Evolutionary conservation across 2,888 invertebrate genomes (phyloP).

Genomic region (Mesopsocus fuscifrons): DNA sequence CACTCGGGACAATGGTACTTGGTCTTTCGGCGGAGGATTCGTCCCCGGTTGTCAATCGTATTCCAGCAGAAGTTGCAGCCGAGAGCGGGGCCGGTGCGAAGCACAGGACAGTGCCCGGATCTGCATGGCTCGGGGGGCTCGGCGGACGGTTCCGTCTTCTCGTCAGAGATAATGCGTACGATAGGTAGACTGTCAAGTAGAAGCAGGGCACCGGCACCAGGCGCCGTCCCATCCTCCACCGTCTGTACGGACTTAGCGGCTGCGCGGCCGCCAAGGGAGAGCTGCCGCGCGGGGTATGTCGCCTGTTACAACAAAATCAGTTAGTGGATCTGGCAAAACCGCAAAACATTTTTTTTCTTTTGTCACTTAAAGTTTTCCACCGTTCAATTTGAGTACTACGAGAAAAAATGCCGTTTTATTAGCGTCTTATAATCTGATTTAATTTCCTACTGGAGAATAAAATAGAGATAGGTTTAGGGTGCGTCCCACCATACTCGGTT

Average conservation of each 20-base stretch:
- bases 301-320: background rate
- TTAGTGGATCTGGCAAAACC: background rate
- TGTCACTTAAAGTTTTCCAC: too few relatives aligned
- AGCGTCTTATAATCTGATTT: too few relatives aligned
- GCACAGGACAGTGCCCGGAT: constrained; percentile 67
- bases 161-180: constrained; percentile 15
- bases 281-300: background rate
- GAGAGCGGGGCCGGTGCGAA: constrained; percentile 63
- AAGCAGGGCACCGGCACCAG: background rate
- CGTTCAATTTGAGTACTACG: too few relatives aligned
- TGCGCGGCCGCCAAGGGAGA: background rate
- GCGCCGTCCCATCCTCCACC: background rate
- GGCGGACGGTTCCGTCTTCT: constrained; percentile 7
- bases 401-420: too few relatives aligned
- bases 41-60: constrained; percentile 62
- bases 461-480: too few relatives aligned
- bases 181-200: background rate
- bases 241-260: constrained; percentile 15
- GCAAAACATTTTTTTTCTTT: background rate
- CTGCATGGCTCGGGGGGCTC: constrained; percentile 25
- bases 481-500: too few relatives aligned
- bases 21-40: constrained; percentile 66
- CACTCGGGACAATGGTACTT: constrained; percentile 83
- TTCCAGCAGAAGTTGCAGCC: constrained; percentile 87
- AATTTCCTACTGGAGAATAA: too few relatives aligned